phyloP scores from a whole-genome alignment of 2,888 invertebrate genomes.

The Miltochrista miniata region DNA sequence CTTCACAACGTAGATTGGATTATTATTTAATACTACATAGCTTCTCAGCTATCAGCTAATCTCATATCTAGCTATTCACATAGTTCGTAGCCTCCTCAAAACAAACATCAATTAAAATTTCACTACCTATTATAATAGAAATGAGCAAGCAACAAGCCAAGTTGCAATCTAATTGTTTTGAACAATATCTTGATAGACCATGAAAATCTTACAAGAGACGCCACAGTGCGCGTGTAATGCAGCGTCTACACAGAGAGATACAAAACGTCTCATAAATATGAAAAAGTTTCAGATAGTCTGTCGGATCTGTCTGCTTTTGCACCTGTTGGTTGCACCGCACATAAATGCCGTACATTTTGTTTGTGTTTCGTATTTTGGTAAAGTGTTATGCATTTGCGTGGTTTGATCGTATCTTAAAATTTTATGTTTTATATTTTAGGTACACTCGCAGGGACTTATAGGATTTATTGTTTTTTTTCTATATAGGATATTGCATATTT shows the following conservation, averaged over 20 bases:
- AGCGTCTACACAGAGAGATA: background rate
- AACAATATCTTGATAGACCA: background rate
- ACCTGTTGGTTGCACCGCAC: constrained; percentile 53
- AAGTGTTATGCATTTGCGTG: background rate
- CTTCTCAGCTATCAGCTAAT: no score
- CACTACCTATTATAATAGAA: no score
- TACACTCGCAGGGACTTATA: no score
- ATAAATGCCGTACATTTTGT: background rate
- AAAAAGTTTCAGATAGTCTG: constrained; percentile 53
- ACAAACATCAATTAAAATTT: no score
- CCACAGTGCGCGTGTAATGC: background rate
- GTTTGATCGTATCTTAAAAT: background rate
- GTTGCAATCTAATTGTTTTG: background rate
- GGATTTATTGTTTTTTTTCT: background rate
- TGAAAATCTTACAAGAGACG: background rate
- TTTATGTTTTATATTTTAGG: no score
- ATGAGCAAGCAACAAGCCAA: no score
- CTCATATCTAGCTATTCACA: no score
- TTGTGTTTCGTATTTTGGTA: background rate
- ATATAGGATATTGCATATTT: no score
- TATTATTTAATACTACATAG: no score
- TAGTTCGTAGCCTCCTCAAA: no score
- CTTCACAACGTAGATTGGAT: no score
- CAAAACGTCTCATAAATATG: constrained; percentile 59
- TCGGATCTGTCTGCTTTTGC: constrained; percentile 38